Conservation (phyloP, 2,888 invertebrate species). For the Hyposoter dolosus region DNA sequence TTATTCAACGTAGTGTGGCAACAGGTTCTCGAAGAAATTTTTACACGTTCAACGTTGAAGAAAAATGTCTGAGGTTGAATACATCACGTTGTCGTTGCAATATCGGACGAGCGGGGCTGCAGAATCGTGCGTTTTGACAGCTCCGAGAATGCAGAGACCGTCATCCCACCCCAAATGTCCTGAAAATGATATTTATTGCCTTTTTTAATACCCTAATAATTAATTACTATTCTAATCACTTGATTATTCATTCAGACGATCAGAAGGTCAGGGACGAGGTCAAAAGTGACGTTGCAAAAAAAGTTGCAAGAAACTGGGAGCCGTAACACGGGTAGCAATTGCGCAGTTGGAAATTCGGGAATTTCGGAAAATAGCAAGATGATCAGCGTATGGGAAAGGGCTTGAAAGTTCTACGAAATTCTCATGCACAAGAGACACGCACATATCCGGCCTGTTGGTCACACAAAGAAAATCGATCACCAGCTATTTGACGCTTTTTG, state of each 20-base stretch:
- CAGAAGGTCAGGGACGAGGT: not conserved
- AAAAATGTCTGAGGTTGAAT: constrained; percentile 37
- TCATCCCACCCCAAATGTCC: not conserved
- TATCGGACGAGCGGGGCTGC: not conserved
- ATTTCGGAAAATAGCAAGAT: no score
- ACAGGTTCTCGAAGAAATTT: constrained; percentile 69
- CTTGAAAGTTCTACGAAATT: no score
- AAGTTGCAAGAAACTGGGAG: no score
- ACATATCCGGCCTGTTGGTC: no score
- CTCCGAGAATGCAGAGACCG: not conserved
- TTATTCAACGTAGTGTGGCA: constrained; percentile 68
- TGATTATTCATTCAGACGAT: not conserved
- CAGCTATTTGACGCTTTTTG: no score
- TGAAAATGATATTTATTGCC: not conserved
- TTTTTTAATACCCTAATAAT: not conserved
- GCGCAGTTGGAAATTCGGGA: no score
- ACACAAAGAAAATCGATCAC: no score
- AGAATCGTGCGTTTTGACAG: constrained; percentile 19
- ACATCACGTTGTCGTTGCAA: constrained; percentile 32
- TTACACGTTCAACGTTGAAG: constrained; percentile 42
- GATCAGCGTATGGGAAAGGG: no score
- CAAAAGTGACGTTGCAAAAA: not conserved
- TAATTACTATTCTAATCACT: not conserved
- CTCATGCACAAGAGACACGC: no score
- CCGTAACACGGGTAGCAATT: no score